Percentiles rank a stretch among this genome's conserved stretches.
Conservation (phyloP, 2,888 invertebrate species). For the Allacma fusca region DNA sequence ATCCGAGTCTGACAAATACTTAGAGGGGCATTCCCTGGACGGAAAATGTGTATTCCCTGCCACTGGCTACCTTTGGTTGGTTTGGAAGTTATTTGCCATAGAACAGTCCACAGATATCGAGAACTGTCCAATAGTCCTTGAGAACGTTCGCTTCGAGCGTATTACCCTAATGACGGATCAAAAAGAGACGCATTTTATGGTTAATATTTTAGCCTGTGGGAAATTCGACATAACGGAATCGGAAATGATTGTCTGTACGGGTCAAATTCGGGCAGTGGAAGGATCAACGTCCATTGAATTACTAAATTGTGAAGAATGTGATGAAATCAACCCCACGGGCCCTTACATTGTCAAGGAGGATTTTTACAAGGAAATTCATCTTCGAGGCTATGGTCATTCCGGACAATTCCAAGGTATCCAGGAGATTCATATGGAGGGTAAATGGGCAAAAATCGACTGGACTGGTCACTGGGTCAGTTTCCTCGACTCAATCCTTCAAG, state of each 20-base stretch:
- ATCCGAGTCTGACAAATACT: slow-evolving; percentile 76
- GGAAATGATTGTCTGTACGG: slow-evolving; percentile 63
- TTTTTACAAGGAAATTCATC: slow-evolving; percentile 63
- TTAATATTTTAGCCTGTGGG: slow-evolving; percentile 82
- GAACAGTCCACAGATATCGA: slow-evolving; percentile 73
- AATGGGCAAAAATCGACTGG: slow-evolving; percentile 70
- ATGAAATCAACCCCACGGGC: neutral
- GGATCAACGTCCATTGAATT: slow-evolving; percentile 36
- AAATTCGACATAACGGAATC: slow-evolving; percentile 65
- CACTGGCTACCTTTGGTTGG: slow-evolving; percentile 86
- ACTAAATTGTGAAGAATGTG: too few species aligned
- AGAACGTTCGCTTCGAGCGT: too few species aligned
- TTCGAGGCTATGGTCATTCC: slow-evolving; percentile 64
- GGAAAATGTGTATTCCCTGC: slow-evolving; percentile 93
- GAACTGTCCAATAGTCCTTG: slow-evolving; percentile 79
- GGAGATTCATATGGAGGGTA: slow-evolving; percentile 62
- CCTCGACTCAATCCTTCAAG: slow-evolving; percentile 88
- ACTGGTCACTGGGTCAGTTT: slow-evolving; percentile 86
- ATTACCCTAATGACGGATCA: slow-evolving; percentile 81
- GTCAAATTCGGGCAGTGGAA: slow-evolving; percentile 54
- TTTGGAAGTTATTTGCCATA: slow-evolving; percentile 79
- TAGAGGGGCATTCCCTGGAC: slow-evolving; percentile 84
- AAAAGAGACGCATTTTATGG: slow-evolving; percentile 76
- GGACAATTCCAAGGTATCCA: slow-evolving; percentile 64
- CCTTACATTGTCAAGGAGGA: slow-evolving; percentile 57